Evolutionary conservation across 2,797 vertebrate species (phyloP), one percentile per base, ranked within the genome.

Genomic region (Poliocrania exsul): DNA sequence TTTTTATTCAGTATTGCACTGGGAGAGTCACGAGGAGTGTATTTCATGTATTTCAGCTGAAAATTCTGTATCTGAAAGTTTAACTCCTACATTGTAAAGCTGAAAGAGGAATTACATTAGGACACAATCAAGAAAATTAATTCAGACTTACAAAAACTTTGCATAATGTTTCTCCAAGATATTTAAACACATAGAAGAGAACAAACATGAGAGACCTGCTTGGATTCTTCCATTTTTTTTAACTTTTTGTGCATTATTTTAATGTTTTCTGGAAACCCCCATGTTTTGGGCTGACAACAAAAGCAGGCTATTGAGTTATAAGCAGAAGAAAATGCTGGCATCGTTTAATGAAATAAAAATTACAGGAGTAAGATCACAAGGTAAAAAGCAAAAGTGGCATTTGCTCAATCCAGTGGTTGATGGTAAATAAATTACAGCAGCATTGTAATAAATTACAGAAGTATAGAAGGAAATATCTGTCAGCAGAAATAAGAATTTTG

Each of bases 21-120:
- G 21, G 3, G 6, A 33, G n/a, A 20, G 16, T 37, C 5, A 1
- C 0, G 11, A 3, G 31, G 28, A 54, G 12, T 25, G 1, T 73
- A 46, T 73, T 80, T 77, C 31, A 65, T 64, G 10, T 71, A 82
- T 51, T 44, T 88, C 38, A 33, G 50, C 58, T 92, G 50, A 57
- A 89, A 86, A 78, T 56, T 19, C 31, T 83, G 4, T 72, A 57
- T 37, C 37, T 95, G 77, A 72, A 74, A 81, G 56, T 49, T 18
- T 58, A 54, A 58, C 33, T 81, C 42, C 23, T 70, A 6, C 5
- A 6, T 28, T 69, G 64, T 44, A 49, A 54, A 66, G 25, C 25
- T 81, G 44, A n/a, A 78, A 60, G 53, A 72, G 23, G 38, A 88
- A 24, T 81, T 79, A 38, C 1, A 0, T 53, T 86, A 81, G 23